A percentile compares a stretch with the other conserved stretches of the same genome.
These are phyloP conservation scores for Grammomys dolichurus DNA, from an alignment of 2,113 vertebrate genomes.

Conservation along the genomic window DNA sequence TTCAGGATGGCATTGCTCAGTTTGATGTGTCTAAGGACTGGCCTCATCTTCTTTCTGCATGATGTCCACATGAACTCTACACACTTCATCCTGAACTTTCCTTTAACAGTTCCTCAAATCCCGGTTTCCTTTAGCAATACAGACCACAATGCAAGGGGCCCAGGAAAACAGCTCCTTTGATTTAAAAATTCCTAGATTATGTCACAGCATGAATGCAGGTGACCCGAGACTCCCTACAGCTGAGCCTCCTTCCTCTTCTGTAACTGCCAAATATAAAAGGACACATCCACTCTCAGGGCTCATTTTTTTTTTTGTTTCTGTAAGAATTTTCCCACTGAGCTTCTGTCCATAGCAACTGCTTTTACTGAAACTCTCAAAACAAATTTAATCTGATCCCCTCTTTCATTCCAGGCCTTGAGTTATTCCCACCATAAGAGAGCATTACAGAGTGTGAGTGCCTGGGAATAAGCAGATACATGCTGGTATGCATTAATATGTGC, in stretches of 20 bases:
- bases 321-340: not conserved
- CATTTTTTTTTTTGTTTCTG: fast-evolving
- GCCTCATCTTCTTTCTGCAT: not conserved
- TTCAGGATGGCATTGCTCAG: no score
- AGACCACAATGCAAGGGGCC: not conserved
- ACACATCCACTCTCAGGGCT: no score
- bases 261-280: not conserved
- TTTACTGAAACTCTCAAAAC: not conserved
- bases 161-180: not conserved
- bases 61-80: no score
- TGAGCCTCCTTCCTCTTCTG: not conserved
- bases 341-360: not conserved
- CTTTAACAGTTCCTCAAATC: not conserved
- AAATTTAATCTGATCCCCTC: not conserved
- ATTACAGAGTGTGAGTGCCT: no score
- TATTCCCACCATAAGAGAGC: no score
- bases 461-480: no score
- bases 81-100: not conserved
- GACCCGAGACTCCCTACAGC: no score
- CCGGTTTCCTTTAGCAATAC: not conserved
- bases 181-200: not conserved
- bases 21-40: not conserved
- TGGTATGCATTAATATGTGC: not conserved
- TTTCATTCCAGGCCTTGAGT: not conserved
- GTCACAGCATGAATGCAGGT: not conserved